Evolutionary conservation across 1,140 invertebrate species (phyloP).

Genomic region (Cydia strobilella): DNA sequence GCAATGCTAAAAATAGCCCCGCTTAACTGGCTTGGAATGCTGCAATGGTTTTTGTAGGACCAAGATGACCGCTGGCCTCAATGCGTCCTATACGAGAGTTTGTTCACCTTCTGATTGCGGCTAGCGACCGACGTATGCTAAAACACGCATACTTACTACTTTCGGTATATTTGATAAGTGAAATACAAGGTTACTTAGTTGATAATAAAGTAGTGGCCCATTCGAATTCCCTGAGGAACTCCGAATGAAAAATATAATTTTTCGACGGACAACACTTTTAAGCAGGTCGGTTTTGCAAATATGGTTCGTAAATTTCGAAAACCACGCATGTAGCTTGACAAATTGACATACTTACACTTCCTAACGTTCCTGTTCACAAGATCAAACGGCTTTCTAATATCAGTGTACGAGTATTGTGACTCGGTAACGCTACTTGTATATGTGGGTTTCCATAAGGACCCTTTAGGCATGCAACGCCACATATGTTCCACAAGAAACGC

Average conservation of each 20-base stretch:
- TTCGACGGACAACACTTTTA: too few species aligned
- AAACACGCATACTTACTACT: not conserved
- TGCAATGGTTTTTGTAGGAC: slow-evolving; percentile 5
- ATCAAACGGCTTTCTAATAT: too few species aligned
- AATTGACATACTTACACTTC: too few species aligned
- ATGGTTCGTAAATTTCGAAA: too few species aligned
- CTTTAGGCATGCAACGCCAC: too few species aligned
- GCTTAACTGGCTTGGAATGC: slow-evolving; percentile 16
- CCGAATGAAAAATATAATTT: not conserved
- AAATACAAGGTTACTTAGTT: not conserved
- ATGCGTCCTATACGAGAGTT: slow-evolving; percentile 7
- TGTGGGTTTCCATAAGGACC: too few species aligned
- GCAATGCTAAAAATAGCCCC: slow-evolving; percentile 18
- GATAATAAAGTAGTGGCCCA: not conserved
- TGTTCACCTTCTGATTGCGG: slow-evolving; percentile 6
- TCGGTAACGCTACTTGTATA: too few species aligned
- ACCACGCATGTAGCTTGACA: too few species aligned
- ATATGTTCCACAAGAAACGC: too few species aligned
- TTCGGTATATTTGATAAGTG: not conserved
- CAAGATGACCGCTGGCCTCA: slow-evolving; percentile 5
- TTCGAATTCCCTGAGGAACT: not conserved
- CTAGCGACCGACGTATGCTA: not conserved
- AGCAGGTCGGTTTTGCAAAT: too few species aligned
- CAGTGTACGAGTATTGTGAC: too few species aligned
- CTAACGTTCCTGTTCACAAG: too few species aligned